These are phyloP conservation scores for Hipposideros larvatus DNA, from an alignment of 2,797 vertebrate genomes.

Conservation along the genomic window DNA sequence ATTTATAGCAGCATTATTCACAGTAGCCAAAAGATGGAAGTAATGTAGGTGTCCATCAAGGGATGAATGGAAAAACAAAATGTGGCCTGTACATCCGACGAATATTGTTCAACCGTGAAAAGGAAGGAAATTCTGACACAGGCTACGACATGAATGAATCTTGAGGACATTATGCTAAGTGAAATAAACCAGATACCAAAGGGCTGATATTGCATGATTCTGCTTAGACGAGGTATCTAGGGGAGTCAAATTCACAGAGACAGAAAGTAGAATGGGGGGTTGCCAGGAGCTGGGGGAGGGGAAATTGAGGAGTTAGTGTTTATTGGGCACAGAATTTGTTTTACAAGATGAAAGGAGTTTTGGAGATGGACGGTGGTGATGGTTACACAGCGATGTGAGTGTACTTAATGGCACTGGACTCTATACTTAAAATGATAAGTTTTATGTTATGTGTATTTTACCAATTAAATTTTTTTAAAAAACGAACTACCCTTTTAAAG, in stretches of 20 bases:
- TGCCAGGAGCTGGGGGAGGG: accelerated
- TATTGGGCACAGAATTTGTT: not conserved
- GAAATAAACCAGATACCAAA: not conserved
- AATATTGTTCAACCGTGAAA: not conserved
- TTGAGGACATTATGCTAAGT: not conserved
- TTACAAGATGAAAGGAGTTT: not conserved
- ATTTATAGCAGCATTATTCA: not conserved
- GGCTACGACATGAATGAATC: accelerated
- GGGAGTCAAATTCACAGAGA: not conserved
- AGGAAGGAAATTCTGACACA: not conserved
- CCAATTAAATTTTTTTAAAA: not conserved
- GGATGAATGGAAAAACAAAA: not conserved
- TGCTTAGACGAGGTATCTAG: not conserved
- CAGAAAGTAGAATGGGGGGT: not conserved
- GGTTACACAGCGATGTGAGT: accelerated
- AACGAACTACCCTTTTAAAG: not conserved
- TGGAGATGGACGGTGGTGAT: not conserved
- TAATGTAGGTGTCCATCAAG: accelerated
- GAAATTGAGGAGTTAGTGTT: not conserved
- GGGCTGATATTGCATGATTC: not conserved
- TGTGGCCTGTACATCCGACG: accelerated
- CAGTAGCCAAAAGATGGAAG: too few relatives aligned
- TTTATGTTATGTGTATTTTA: not conserved
- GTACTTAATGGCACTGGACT: accelerated
- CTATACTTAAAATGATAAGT: accelerated